These are phyloP conservation scores for Setophaga kirtlandii DNA, from an alignment of 2,113 vertebrate genomes.

Conservation along the genomic window DNA sequence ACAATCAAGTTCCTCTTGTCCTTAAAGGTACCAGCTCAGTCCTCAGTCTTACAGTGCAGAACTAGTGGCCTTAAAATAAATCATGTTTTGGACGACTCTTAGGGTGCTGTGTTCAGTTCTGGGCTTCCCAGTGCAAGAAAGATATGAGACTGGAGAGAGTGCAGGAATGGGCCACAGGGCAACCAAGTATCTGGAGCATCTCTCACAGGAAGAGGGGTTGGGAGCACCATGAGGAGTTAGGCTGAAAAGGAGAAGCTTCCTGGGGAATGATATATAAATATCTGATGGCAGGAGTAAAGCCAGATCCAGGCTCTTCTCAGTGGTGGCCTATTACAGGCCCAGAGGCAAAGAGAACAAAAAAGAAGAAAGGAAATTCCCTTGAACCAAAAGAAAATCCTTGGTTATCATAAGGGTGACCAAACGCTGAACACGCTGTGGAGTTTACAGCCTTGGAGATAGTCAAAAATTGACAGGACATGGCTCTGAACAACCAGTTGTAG, in stretches of 20 bases:
- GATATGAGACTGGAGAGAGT: not conserved
- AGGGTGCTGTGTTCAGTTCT: not conserved
- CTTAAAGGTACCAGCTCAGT: not conserved
- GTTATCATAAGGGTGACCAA: not conserved
- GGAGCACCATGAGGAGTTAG: not conserved
- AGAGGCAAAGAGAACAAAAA: not conserved
- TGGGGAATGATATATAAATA: not conserved
- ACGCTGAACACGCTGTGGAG: not conserved
- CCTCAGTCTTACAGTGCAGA: not conserved
- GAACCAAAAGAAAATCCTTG: not conserved
- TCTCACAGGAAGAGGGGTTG: not conserved
- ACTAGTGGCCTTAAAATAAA: not conserved
- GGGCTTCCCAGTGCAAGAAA: not conserved
- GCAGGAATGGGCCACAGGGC: too few species aligned
- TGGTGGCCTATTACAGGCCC: not conserved
- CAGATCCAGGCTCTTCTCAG: not conserved
- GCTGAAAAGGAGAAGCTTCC: not conserved
- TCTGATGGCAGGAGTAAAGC: not conserved
- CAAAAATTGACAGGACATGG: fast-evolving
- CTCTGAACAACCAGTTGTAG: not conserved
- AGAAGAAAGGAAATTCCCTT: not conserved
- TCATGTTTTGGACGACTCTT: not conserved
- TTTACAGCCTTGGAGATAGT: not conserved
- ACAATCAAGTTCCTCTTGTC: not conserved
- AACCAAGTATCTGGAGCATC: not conserved